These are phyloP conservation scores for Syndactyla subalaris DNA, from an alignment of 2,797 vertebrate genomes.

Conservation along the genomic window DNA sequence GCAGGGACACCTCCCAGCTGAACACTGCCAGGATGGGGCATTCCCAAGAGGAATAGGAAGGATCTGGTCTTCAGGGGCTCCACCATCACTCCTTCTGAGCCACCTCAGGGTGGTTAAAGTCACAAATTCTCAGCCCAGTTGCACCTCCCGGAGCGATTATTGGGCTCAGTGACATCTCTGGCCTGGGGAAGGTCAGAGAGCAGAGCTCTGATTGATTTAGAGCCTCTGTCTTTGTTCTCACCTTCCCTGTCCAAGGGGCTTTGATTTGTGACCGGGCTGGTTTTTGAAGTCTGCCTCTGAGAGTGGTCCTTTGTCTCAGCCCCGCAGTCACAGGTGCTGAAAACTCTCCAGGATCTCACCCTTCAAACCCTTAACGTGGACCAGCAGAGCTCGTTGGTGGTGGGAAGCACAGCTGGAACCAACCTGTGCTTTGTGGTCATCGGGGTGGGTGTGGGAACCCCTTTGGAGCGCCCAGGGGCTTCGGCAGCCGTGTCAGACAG, in stretches of 20 bases:
- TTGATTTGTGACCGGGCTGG: background rate
- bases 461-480: constrained; percentile 38
- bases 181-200: constrained; percentile 3
- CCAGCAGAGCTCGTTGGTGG: background rate
- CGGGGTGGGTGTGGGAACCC: background rate
- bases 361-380: background rate
- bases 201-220: background rate
- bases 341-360: background rate
- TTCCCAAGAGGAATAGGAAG: background rate
- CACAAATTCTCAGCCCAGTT: background rate
- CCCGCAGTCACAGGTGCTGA: background rate
- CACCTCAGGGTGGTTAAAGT: background rate
- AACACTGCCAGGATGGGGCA: background rate
- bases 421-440: background rate
- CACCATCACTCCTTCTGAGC: background rate
- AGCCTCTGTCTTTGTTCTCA: constrained; percentile 15
- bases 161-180: background rate
- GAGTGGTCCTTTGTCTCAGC: background rate
- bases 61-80: background rate
- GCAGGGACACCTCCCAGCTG: background rate
- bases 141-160: background rate
- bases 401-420: background rate
- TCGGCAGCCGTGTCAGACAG: background rate
- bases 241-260: background rate
- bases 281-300: background rate